Percentiles rank a stretch among this genome's conserved stretches.
These are phyloP conservation scores for Eilema depressum DNA, from an alignment of 2,888 invertebrate species.

Conservation along the genomic window DNA sequence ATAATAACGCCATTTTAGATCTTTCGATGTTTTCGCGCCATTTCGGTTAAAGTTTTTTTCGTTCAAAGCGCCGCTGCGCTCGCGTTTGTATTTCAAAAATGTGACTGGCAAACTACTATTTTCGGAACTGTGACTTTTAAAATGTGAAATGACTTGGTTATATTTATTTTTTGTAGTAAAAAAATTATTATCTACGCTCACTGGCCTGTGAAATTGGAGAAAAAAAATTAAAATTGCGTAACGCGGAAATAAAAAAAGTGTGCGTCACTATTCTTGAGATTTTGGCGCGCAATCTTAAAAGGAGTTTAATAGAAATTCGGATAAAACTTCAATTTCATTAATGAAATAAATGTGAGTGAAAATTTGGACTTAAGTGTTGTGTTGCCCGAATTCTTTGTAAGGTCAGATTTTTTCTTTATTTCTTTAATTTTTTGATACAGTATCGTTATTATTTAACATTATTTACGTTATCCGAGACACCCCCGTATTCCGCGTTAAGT, in stretches of 20 bases:
- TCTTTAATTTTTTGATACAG: not conserved
- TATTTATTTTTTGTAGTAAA: constrained; percentile 47
- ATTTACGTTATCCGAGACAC: constrained; percentile 18
- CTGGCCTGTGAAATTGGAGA: constrained; percentile 76
- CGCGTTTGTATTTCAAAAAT: constrained; percentile 58
- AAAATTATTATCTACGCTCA: constrained; percentile 53
- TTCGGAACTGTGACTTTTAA: constrained; percentile 52
- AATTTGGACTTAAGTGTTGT: constrained; percentile 47
- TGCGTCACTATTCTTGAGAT: constrained; percentile 48
- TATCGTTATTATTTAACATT: not conserved
- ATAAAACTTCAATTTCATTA: constrained; percentile 30
- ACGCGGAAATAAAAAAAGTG: constrained; percentile 65
- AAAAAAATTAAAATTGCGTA: constrained; percentile 68
- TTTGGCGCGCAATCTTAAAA: constrained; percentile 55
- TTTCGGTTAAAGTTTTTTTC: constrained; percentile 50
- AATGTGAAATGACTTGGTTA: constrained; percentile 48
- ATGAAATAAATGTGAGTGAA: constrained; percentile 39
- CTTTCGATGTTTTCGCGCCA: constrained; percentile 57
- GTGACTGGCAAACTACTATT: constrained; percentile 60
- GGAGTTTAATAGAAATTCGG: constrained; percentile 30
- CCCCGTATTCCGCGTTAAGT: not conserved
- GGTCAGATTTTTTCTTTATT: constrained; percentile 38
- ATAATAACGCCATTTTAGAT: constrained; percentile 48
- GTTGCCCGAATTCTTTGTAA: constrained; percentile 23
- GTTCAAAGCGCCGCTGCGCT: constrained; percentile 36